phyloP scores from a whole-genome alignment of 2,797 vertebrate genomes.

The Pangasius krempfi region DNA sequence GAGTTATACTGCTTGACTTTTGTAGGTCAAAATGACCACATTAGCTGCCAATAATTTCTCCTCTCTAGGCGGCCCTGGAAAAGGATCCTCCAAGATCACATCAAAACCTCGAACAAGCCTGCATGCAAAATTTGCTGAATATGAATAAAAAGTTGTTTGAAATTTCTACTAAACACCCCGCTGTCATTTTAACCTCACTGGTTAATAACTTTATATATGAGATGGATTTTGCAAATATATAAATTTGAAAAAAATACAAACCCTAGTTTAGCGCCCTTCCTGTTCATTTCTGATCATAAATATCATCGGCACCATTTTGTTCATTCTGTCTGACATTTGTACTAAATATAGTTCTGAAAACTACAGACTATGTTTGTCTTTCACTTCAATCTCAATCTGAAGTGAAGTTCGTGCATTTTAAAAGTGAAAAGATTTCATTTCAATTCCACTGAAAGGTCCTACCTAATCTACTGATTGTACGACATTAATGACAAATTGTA shows the following conservation, averaged over 20 bases:
- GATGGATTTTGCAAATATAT: background rate
- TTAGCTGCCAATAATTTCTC: slow-evolving; percentile 15
- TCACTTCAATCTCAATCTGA: background rate
- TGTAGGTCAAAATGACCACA: background rate
- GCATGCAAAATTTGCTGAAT: background rate
- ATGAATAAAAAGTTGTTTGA: background rate
- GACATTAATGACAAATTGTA: background rate
- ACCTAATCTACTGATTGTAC: background rate
- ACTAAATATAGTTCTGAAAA: background rate
- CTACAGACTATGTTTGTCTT: background rate
- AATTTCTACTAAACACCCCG: background rate
- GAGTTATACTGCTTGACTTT: background rate
- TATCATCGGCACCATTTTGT: background rate
- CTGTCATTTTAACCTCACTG: background rate
- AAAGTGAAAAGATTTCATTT: background rate
- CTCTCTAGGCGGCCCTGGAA: background rate
- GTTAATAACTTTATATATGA: background rate
- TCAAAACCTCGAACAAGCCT: background rate
- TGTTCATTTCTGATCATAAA: background rate
- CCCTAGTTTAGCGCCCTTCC: background rate
- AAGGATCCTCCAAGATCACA: background rate
- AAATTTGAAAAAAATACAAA: background rate
- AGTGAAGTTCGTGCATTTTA: background rate
- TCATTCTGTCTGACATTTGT: background rate
- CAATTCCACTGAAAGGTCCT: background rate